Evolutionary conservation across 2,888 invertebrate species (phyloP).

Genomic region (Azorinus chamasolen): DNA sequence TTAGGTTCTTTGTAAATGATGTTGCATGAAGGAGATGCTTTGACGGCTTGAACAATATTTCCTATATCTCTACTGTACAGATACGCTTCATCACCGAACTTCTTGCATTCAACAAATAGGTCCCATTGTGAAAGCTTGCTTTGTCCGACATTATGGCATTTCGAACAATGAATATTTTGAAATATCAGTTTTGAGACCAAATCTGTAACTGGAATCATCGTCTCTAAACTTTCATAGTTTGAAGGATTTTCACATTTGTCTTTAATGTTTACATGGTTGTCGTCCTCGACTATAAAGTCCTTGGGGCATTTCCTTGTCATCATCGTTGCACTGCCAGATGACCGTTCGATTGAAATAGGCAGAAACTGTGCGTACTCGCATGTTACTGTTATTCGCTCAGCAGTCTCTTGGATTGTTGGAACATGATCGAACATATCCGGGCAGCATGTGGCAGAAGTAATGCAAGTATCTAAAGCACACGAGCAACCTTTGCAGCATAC

Average conservation of each 20-base stretch:
- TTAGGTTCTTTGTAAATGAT: neutral
- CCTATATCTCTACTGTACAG: neutral
- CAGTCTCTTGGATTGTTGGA: neutral
- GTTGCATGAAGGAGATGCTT: neutral
- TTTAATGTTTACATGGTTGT: neutral
- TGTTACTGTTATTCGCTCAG: neutral
- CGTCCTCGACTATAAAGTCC: no score
- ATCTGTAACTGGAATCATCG: neutral
- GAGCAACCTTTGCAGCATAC: neutral
- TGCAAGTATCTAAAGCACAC: neutral
- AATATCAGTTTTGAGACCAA: neutral
- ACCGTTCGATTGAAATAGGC: no score
- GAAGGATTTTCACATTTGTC: conserved; percentile 5
- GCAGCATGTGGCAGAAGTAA: neutral
- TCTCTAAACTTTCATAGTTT: neutral
- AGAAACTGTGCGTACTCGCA: neutral
- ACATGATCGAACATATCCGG: conserved; percentile 4
- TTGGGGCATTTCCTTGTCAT: no score
- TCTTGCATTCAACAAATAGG: neutral
- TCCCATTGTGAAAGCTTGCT: neutral
- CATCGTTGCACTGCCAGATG: no score
- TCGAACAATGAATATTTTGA: neutral
- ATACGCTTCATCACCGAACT: neutral
- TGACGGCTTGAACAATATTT: conserved; percentile 1
- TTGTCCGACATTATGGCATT: neutral